Percentiles rank a stretch among this genome's conserved stretches.
Conservation (phyloP, 2,113 vertebrate species). For the Guaruba guarouba region DNA sequence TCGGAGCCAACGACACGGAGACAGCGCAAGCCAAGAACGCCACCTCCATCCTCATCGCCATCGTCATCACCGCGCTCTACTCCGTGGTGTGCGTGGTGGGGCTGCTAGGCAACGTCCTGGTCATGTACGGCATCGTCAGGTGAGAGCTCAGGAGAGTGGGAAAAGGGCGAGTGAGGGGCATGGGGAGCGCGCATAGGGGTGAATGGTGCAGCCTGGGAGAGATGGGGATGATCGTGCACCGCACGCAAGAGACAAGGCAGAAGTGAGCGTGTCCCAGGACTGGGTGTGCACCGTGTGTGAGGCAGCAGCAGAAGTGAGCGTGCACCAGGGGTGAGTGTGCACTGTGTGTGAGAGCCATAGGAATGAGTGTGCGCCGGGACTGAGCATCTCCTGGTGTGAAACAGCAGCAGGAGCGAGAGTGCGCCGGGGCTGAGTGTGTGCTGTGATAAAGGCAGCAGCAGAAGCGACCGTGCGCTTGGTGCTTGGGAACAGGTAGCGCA, state of each 20-base stretch:
- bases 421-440: background rate
- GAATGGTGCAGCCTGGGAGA: fast-evolving
- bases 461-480: fast-evolving
- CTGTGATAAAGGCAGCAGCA: background rate
- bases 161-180: fast-evolving
- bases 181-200: background rate
- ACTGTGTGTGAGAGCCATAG: background rate
- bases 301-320: too few species aligned
- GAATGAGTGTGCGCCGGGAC: background rate
- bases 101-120: slow-evolving; percentile 91
- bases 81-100: slow-evolving; percentile 92
- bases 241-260: fast-evolving
- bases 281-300: background rate
- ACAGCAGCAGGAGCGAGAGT: background rate
- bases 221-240: background rate
- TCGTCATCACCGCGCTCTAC: slow-evolving; percentile 91
- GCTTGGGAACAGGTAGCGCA: background rate
- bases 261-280: background rate
- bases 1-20: slow-evolving; percentile 69
- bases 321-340: background rate
- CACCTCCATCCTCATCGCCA: slow-evolving; percentile 80
- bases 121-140: slow-evolving; percentile 96
- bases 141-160: slow-evolving; percentile 61
- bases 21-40: slow-evolving; percentile 54
- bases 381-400: background rate